A percentile compares a stretch with the other conserved stretches of the same genome.
These are phyloP conservation scores for Aspidiotus rigidus DNA, from an alignment of 2,888 invertebrate species.

Conservation along the genomic window DNA sequence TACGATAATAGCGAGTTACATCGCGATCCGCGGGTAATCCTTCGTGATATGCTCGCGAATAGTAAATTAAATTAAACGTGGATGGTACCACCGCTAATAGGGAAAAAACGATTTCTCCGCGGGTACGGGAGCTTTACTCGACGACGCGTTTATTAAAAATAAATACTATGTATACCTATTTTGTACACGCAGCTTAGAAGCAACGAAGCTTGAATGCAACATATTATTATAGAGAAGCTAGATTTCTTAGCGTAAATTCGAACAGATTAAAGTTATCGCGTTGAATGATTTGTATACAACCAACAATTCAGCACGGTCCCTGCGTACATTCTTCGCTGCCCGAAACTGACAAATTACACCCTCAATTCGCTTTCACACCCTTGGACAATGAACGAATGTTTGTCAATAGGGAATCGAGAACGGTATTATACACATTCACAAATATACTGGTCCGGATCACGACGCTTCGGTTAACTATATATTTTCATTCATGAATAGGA, in stretches of 20 bases:
- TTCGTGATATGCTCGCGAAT: not conserved
- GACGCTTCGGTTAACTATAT: conserved; percentile 2
- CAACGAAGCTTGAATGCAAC: not conserved
- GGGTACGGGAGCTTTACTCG: not conserved
- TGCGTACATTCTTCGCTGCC: not conserved
- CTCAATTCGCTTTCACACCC: conserved; percentile 33
- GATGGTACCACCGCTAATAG: not conserved
- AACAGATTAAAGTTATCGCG: conserved; percentile 4
- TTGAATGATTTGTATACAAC: conserved; percentile 1
- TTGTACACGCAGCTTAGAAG: not conserved
- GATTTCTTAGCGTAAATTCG: not conserved
- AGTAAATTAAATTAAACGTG: not conserved
- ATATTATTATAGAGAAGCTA: not conserved
- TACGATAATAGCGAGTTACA: not conserved
- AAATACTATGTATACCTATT: not conserved
- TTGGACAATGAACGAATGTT: conserved; percentile 31
- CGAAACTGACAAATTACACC: conserved; percentile 31
- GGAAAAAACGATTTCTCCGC: not conserved
- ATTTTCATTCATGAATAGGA: conserved; percentile 11
- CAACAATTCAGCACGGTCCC: not conserved
- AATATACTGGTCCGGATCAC: conserved; percentile 26
- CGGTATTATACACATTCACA: conserved; percentile 20
- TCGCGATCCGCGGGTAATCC: conserved; percentile 1
- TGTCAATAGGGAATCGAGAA: conserved; percentile 31
- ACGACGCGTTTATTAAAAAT: conserved; percentile 4